Base-by-base conservation (phyloP, 2,888 invertebrate genomes). In the Drosophila merina region DNA sequence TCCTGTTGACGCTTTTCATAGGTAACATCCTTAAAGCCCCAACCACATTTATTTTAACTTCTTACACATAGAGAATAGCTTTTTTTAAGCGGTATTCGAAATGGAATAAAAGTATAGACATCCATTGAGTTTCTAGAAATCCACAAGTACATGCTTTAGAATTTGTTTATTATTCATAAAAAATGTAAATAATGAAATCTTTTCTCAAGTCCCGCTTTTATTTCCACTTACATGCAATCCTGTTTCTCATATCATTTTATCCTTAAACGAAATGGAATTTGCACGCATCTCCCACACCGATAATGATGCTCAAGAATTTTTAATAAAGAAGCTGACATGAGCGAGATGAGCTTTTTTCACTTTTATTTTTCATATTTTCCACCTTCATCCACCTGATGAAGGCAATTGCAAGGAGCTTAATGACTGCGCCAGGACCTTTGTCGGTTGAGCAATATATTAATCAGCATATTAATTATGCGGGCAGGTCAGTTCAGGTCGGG, bases 221-320 rank as follows among this genome's bases (percentile, higher is more conserved):
- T 40, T 8, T 14, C 38, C 45, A 26, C 45, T 57, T 52, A 47
- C 45, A 59, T 54, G 52, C 52, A 47, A 55, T 47, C 45, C 48
- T 30, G n/a, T 33, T 57, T 49, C 42, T 72, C 68, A 47, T 57
- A 42, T 50, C 51, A 52, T 45, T 52, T 68, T 50, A 59, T 69
- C 59, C 58, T 31, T 10, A 26, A 48, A 12, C 54, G 54, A 72
- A 71, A 72, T 69, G 58, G 72, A 71, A 72, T 71, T 63, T 54
- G 51, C 48, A 49, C 60, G 62, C 60, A 62, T 47, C 60, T 60
- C 48, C 48, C 60, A 25, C 44, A 8, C 44, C 68, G 58, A 40
- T 76, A 78, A 78, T 78, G 78, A 74, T 76, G 69, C 69, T 31
- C 54, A 76, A 55, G 76, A 73, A 73, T 73, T 72, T 73, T 73